Base-by-base conservation (phyloP, 2,888 invertebrate species). In the Leptopterna dolabrata region DNA sequence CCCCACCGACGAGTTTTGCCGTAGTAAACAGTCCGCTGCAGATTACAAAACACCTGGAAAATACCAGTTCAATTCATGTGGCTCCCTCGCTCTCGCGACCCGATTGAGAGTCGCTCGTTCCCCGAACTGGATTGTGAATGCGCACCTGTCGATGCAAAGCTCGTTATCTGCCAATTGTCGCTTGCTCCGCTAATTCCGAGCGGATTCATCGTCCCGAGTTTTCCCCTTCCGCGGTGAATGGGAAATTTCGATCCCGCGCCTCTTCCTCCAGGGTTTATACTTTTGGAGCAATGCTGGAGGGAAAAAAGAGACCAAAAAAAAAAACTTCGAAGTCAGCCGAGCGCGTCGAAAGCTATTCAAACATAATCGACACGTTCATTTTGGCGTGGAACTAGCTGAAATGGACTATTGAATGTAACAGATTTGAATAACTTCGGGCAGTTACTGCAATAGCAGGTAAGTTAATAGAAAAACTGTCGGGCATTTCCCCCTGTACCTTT, bases 41-140 rank as follows among this genome's bases (percentile, higher is more conserved):
- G 73, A 73, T 73, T 73, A 41, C 73, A 73, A 73, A 73, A 73
- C 73, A 73, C 73, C 73, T 73, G 73, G 73, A 73, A 73, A 73
- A 73, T 73, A 73, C 73, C 73, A 30, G 73, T 30, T 73, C 36
- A 41, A 73, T 73, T 73, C 41, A 36, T 36, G 19, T 24, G 24
- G 73, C 36, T 73, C 19, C 73, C 29, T 14, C 19, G 7, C 36
- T 36, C 36, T 2, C 36, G 2, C 73, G 7, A 0, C 36, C 73
- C 73, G 73, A 73, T 73, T 73, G 73, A 73, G 73, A 73, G 73
- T n/a, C 73, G 73, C 73, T 41, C 73, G 73, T 73, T 73, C 36
- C 73, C 19, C 73, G 73, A 36, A n/a, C 73, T 41, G 73, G 36
- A 73, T 73, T 73, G 73, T 41, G 36, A 73, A 73, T 73, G 73